Percentiles rank a stretch among this genome's conserved stretches.
Evolutionary conservation across 2,888 invertebrate species (phyloP).

Genomic region (Ormyrus pomaceus): DNA sequence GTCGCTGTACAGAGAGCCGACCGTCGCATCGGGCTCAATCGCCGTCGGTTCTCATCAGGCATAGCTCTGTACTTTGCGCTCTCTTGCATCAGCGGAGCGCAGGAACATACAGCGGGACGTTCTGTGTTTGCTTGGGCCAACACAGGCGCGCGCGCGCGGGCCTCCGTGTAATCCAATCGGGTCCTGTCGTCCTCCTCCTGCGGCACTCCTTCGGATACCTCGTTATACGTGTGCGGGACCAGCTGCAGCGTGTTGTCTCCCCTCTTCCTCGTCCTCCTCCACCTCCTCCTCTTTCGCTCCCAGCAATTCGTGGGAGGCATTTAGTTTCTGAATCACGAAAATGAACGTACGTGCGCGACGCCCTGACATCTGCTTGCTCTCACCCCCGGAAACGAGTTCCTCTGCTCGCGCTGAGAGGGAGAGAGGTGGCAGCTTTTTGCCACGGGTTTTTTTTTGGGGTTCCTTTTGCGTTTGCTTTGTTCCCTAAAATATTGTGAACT

Average conservation of each 20-base stretch:
- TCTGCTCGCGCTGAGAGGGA: too few species aligned
- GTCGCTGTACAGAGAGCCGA: not conserved
- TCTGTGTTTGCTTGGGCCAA: constrained; percentile 11
- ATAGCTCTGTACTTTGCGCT: not conserved
- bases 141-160: not conserved
- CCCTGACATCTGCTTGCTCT: not conserved
- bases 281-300: too few species aligned
- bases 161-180: constrained; percentile 17
- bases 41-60: constrained; percentile 4
- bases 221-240: not conserved
- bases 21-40: constrained; percentile 5
- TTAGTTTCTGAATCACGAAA: constrained; percentile 14
- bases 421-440: too few species aligned
- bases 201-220: not conserved
- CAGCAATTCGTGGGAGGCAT: not conserved
- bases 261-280: not conserved
- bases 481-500: too few species aligned
- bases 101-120: too few species aligned
- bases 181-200: not conserved
- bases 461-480: too few species aligned
- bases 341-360: not conserved
- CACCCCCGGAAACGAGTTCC: not conserved
- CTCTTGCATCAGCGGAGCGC: not conserved
- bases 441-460: not conserved
- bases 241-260: not conserved